Conservation (phyloP, 2,113 vertebrate species). For the Cyprinodon tularosa region DNA sequence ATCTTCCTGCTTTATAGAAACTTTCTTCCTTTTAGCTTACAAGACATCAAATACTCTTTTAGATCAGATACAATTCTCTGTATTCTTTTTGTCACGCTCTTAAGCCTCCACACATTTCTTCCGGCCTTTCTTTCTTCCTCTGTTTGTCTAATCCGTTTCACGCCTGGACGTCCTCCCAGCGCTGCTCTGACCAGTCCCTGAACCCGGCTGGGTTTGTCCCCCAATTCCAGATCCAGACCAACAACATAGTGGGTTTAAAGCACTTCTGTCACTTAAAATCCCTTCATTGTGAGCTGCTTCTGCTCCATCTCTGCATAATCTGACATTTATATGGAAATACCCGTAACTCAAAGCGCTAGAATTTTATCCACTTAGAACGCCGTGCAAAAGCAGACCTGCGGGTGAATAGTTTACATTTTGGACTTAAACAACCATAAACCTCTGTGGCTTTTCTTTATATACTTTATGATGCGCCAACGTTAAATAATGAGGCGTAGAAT, state of each 20-base stretch:
- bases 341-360: constrained; percentile 2
- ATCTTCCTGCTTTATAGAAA: background rate
- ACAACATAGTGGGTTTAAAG: constrained; percentile 9
- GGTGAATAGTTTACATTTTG: background rate
- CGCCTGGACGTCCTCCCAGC: constrained; percentile 32
- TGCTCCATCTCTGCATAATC: constrained; percentile 21
- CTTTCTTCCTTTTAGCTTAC: background rate
- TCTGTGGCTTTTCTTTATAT: background rate
- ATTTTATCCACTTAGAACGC: too few relatives aligned
- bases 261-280: constrained; percentile 15
- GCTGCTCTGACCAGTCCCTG: constrained; percentile 43
- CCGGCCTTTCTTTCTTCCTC: constrained; percentile 20
- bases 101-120: constrained; percentile 15
- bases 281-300: constrained; percentile 17
- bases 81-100: constrained; percentile 37
- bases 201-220: constrained; percentile 32
- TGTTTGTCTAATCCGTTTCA: constrained; percentile 57
- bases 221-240: constrained; percentile 21
- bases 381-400: too few relatives aligned
- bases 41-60: constrained; percentile 23
- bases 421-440: background rate
- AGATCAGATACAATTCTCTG: constrained; percentile 34
- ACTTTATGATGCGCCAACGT: background rate
- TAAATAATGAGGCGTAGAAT: background rate
- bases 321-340: constrained; percentile 20